Evolutionary conservation across 2,113 vertebrate genomes (phyloP), one percentile per base, ranked within the genome.

Genomic region (Bettongia penicillata): DNA sequence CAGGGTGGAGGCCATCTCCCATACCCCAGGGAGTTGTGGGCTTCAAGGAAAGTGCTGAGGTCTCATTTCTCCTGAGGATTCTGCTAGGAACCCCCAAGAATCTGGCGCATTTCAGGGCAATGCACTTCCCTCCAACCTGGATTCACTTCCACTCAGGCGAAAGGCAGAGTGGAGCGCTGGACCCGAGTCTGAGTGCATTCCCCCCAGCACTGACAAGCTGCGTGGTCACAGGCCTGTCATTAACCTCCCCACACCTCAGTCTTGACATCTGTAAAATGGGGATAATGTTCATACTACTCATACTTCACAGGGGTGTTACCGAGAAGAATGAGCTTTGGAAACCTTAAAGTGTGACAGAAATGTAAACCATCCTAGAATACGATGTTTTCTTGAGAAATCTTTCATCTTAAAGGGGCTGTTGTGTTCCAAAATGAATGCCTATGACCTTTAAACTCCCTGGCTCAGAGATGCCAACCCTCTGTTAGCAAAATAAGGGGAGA

Each of bases 1-100:
- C 53, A 7, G 23, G 23, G 22, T 2, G 31, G 53, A 50, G 2
- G 3, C 8, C 14, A 53, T 89, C 84, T 52, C 52, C 14, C 51
- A 12, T 16, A 12, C 19, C 8, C 24, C 89, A 24, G 61, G 3
- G 3, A 24, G 26, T n/a, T 0, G 12, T n/a, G 24, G 9, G 1
- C 26, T 84, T 53, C 37, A 6, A 55, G 26, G 25, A 91, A 90
- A 24, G 14, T 53, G 57, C 57, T 31, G 24, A 55, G 16, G 8
- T 2, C 48, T 0, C 51, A 49, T 50, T 94, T 91, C 0, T 4
- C 31, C 90, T 92, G 53, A 50, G 49, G 91, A 77, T 37, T 9
- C 43, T 47, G 16, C 48, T 8, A 1, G 9, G 11, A 11, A 51
- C 51, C 51, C 50, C 37, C 53, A 11, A 51, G 90, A 53, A 53